phyloP scores from a whole-genome alignment of 2,888 invertebrate genomes.

The Phania funesta region DNA sequence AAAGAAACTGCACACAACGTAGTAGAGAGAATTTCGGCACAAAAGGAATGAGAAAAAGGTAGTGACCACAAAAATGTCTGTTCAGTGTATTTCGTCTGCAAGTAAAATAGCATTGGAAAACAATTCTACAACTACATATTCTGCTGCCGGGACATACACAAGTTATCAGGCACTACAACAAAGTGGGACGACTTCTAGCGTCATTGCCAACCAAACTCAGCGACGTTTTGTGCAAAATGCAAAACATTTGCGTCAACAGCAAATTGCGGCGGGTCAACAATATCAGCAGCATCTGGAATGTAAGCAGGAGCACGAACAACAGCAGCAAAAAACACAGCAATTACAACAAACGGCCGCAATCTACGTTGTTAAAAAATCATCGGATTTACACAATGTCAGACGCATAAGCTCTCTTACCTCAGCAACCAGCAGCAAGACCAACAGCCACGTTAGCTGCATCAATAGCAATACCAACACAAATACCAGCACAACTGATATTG shows the following conservation, averaged over 20 bases:
- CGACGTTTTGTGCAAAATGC: conserved; percentile 44
- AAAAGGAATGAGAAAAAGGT: background rate
- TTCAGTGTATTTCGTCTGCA: conserved; percentile 74
- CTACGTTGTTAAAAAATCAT: conserved; percentile 67
- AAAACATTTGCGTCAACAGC: conserved; percentile 61
- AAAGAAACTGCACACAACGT: background rate
- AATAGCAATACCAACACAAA: conserved; percentile 30
- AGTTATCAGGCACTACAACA: conserved; percentile 41
- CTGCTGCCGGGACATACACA: conserved; percentile 56
- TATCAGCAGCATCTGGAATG: conserved; percentile 49
- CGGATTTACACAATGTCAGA: conserved; percentile 68
- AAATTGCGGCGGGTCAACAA: conserved; percentile 42
- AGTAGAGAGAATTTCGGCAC: background rate
- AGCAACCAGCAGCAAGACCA: conserved; percentile 65
- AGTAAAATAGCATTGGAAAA: conserved; percentile 66
- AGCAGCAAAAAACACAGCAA: conserved; percentile 57
- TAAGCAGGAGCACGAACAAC: conserved; percentile 55
- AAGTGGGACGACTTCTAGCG: conserved; percentile 33
- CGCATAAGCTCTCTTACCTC: conserved; percentile 69
- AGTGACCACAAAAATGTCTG: conserved; percentile 73
- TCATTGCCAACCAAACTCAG: conserved; percentile 43
- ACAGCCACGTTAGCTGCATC: conserved; percentile 23
- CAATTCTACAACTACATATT: conserved; percentile 34
- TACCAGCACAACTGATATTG: conserved; percentile 42
- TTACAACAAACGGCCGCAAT: conserved; percentile 70